A percentile compares a stretch with the other conserved stretches of the same genome.
Evolutionary conservation across 92 coral and sea anemone genomes (phyloP).

Genomic region (Galaxea fascicularis): DNA sequence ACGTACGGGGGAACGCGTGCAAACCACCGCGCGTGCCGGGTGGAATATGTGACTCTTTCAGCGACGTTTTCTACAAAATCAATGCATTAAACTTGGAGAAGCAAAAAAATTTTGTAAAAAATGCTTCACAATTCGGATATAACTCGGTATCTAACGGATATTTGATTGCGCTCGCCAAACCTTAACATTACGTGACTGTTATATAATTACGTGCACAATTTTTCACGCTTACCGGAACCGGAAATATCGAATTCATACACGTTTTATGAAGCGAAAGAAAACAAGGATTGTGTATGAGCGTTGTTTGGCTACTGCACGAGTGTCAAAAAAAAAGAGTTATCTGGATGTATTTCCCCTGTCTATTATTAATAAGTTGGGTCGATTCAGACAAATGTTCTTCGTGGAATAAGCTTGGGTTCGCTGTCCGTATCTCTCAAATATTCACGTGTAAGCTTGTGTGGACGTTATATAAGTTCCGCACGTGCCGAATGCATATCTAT

Average conservation of each 20-base stretch:
- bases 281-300: too few species aligned
- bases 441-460: background rate
- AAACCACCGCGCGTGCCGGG: background rate
- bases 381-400: background rate
- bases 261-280: background rate
- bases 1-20: too few species aligned
- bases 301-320: background rate
- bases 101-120: background rate
- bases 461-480: constrained; percentile 19
- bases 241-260: background rate
- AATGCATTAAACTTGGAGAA: too few species aligned
- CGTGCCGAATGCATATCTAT: background rate
- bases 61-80: background rate
- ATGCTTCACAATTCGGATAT: background rate
- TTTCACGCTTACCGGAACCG: constrained; percentile 48
- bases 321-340: too few species aligned
- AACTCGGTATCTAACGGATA: background rate
- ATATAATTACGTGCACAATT: background rate
- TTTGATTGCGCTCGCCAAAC: background rate
- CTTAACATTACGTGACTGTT: background rate
- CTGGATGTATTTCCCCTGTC: background rate
- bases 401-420: too few species aligned
- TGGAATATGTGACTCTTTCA: background rate
- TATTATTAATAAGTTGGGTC: background rate
- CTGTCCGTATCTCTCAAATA: too few species aligned